These are phyloP conservation scores for Drosophila austrosaltans DNA, from an alignment of 2,888 invertebrate species.

Conservation along the genomic window DNA sequence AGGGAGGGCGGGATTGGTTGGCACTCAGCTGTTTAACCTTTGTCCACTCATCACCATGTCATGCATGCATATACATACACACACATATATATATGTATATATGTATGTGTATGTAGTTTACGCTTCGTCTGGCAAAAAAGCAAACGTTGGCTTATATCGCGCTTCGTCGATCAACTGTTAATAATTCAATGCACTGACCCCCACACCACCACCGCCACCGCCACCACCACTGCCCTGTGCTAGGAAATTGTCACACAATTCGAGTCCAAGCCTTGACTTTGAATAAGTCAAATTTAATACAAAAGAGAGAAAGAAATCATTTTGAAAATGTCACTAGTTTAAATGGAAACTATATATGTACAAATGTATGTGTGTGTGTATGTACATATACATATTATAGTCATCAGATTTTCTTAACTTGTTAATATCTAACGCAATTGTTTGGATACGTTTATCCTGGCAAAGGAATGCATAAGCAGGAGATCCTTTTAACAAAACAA, in stretches of 20 bases:
- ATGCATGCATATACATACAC: conserved; percentile 29
- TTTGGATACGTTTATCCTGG: no score
- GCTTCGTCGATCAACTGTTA: conserved; percentile 66
- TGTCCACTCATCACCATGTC: conserved; percentile 44
- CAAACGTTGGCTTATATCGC: conserved; percentile 41
- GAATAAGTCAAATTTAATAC: conserved; percentile 33
- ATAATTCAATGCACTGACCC: conserved; percentile 59
- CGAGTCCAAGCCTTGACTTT: conserved; percentile 37
- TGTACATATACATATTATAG: no score
- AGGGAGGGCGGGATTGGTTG: conserved; percentile 32
- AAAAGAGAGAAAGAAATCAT: conserved; percentile 4
- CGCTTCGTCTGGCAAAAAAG: conserved; percentile 64
- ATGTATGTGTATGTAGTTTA: conserved; percentile 41
- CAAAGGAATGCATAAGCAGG: no score
- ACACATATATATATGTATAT: not conserved
- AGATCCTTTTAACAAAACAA: no score
- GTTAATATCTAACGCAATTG: no score
- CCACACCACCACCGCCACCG: not conserved
- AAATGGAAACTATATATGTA: no score
- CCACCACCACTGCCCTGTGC: not conserved
- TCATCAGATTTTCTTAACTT: no score
- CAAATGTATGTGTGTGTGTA: no score
- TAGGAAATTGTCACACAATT: conserved; percentile 40
- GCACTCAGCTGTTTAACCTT: conserved; percentile 69
- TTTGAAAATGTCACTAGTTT: no score